A percentile compares a stretch with the other conserved stretches of the same genome.
Evolutionary conservation across 2,113 vertebrate genomes (phyloP).

Genomic region (Otocyon megalotis): DNA sequence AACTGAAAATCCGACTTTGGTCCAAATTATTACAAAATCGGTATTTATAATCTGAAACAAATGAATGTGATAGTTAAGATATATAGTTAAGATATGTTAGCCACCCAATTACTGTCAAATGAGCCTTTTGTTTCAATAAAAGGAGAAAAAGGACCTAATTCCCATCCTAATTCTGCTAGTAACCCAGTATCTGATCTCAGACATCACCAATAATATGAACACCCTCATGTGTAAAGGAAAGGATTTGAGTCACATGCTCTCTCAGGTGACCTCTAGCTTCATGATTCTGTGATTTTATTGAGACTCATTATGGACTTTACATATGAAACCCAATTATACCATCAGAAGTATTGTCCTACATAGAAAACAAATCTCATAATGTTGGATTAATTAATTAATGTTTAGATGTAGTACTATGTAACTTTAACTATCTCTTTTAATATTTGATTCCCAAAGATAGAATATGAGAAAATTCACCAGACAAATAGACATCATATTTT

Average conservation of each 20-base stretch:
- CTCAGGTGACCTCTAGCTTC: background rate
- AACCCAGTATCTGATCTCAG: background rate
- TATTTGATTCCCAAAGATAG: constrained; percentile 27
- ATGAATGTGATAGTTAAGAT: background rate
- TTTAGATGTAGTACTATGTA: background rate
- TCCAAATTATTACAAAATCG: constrained; percentile 44
- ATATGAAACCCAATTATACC: background rate
- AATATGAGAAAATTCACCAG: constrained; percentile 52
- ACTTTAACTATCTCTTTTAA: constrained; percentile 36
- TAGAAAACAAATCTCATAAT: constrained; percentile 26
- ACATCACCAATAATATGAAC: background rate
- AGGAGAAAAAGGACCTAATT: background rate
- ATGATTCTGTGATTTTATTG: constrained; percentile 14
- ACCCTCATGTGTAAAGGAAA: background rate
- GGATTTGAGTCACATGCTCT: background rate
- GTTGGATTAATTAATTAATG: background rate
- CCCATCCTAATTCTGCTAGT: background rate
- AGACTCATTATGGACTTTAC: constrained; percentile 8
- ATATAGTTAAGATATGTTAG: too few species aligned
- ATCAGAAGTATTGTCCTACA: background rate
- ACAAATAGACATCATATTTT: constrained; percentile 58
- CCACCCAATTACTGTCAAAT: too few species aligned
- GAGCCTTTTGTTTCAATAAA: background rate
- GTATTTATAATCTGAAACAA: constrained; percentile 6
- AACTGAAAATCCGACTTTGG: constrained; percentile 1